Conservation (phyloP, 1,140 invertebrate genomes). For the silkworm (Bombyx mori) region DNA sequence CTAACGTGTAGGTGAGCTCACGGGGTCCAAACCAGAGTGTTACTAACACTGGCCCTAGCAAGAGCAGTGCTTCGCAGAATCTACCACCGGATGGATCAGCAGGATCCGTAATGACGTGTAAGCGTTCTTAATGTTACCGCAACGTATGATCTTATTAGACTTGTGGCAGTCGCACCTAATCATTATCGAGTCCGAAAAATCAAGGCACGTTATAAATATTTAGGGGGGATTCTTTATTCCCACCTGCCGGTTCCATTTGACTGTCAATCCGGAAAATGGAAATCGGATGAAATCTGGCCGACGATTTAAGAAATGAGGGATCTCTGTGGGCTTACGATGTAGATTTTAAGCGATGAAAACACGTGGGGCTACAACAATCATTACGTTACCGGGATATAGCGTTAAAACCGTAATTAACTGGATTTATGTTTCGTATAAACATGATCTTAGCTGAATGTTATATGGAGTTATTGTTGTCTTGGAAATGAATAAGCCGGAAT, state of each 20-base stretch:
- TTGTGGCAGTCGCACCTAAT: no score
- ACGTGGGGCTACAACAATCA: not conserved
- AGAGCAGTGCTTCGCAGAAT: no score
- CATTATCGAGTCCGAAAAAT: no score
- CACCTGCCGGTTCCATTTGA: slow-evolving; percentile 11
- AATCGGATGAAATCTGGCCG: slow-evolving; percentile 10
- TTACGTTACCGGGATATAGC: not conserved
- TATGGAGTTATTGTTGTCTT: no score
- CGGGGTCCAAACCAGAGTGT: no score
- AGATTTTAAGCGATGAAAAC: not conserved
- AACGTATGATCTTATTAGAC: no score
- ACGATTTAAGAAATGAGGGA: not conserved
- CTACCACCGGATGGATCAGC: no score
- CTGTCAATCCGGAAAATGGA: slow-evolving; percentile 16
- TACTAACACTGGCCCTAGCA: no score
- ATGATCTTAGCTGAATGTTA: not conserved
- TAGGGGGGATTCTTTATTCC: not conserved
- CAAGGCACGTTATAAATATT: slow-evolving; percentile 8
- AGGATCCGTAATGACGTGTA: no score
- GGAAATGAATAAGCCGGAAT: no score
- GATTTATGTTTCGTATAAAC: not conserved
- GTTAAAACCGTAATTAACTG: not conserved
- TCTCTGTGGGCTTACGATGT: not conserved
- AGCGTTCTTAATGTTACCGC: no score
- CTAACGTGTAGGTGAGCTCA: no score